Conservation (phyloP, 2,888 invertebrate genomes). For the Listrodromus nycthemerus region DNA sequence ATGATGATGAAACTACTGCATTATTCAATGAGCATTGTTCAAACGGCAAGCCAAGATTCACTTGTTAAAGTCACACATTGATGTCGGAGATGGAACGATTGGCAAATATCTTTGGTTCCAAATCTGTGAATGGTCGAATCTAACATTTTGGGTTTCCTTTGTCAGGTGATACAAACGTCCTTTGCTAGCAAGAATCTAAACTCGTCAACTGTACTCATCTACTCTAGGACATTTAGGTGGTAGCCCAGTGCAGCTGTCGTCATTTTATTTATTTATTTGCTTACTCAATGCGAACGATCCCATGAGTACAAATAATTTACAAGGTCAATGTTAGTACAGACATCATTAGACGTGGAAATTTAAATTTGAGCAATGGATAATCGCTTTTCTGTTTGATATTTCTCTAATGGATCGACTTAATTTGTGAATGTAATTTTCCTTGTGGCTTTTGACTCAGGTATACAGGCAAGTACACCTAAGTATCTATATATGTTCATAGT, state of each 20-base stretch:
- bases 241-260: background rate
- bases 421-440: too few species aligned
- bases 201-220: background rate
- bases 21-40: conserved; percentile 74
- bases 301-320: too few species aligned
- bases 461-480: too few species aligned
- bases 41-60: conserved; percentile 60
- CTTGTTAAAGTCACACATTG: background rate
- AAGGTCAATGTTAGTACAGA: too few species aligned
- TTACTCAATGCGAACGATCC: too few species aligned
- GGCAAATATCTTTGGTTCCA: conserved; percentile 7
- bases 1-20: conserved; percentile 66
- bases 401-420: too few species aligned
- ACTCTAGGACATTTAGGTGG: background rate
- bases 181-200: background rate
- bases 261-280: background rate
- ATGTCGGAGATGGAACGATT: background rate
- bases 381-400: too few species aligned
- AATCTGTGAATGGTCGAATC: background rate
- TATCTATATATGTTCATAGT: too few species aligned
- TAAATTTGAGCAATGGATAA: too few species aligned
- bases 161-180: background rate
- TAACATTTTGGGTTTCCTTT: background rate
- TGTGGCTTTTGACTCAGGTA: too few species aligned
- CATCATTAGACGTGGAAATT: too few species aligned